Percentiles rank a stretch among this genome's conserved stretches.
Evolutionary conservation across 1,140 invertebrate species (phyloP).

Genomic region (Lepidostoma basale): DNA sequence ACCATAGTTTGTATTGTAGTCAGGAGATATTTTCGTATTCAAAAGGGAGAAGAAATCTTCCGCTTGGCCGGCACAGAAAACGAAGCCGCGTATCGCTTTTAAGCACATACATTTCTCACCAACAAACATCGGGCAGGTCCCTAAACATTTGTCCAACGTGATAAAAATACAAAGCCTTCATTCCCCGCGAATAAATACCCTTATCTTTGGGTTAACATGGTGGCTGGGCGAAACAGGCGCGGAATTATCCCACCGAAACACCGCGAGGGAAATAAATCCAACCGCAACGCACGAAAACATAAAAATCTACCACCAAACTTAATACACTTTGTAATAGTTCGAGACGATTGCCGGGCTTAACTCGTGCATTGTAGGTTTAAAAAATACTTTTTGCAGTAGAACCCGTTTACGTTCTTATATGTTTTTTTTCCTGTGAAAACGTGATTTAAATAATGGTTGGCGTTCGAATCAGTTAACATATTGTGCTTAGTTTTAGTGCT

Average conservation of each 20-base stretch:
- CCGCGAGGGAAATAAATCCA: background rate
- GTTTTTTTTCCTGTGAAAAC: too few species aligned
- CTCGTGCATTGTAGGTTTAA: too few species aligned
- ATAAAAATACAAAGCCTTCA: constrained; percentile 38
- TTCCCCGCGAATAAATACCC: constrained; percentile 17
- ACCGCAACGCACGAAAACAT: background rate
- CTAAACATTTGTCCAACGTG: constrained; percentile 42
- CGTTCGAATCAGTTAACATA: constrained; percentile 9
- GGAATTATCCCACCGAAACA: constrained; percentile 22
- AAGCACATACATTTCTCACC: constrained; percentile 21
- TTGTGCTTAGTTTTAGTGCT: constrained; percentile 12
- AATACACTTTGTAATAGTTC: too few species aligned
- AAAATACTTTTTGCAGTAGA: too few species aligned
- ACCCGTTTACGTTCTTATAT: too few species aligned
- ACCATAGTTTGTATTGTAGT: too few species aligned
- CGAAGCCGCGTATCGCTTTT: constrained; percentile 27
- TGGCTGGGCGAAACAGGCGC: constrained; percentile 2
- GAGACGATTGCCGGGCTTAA: too few species aligned
- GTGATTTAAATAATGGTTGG: constrained; percentile 4
- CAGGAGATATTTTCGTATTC: background rate
- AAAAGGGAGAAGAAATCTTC: background rate
- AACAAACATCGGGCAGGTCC: constrained; percentile 20
- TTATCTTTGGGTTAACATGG: constrained; percentile 16
- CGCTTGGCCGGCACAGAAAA: constrained; percentile 5
- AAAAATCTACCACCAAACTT: background rate